Conservation (phyloP, 2,113 vertebrate genomes). For the Menura novaehollandiae region DNA sequence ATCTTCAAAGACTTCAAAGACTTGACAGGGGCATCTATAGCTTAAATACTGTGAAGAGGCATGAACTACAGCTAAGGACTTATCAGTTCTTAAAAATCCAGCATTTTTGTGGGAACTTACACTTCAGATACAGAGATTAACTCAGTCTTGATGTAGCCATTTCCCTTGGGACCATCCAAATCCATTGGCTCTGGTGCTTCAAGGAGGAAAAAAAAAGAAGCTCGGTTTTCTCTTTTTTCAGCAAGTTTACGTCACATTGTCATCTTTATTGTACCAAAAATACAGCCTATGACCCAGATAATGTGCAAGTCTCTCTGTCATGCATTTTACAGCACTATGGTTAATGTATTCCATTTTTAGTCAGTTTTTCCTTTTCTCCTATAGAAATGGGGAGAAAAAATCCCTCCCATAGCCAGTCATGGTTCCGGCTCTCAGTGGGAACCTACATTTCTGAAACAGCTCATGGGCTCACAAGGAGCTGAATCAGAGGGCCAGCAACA, state of each 20-base stretch:
- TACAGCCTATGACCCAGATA: background rate
- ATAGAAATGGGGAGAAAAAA: background rate
- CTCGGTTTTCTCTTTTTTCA: background rate
- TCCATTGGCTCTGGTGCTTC: conserved; percentile 92
- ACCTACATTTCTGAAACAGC: background rate
- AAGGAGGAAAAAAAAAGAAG: background rate
- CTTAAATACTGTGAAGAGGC: background rate
- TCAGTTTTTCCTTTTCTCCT: background rate
- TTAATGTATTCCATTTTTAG: background rate
- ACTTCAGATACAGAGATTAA: conserved; percentile 97
- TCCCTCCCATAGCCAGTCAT: background rate
- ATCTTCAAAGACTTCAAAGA: background rate
- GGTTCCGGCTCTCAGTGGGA: background rate
- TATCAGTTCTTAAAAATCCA: background rate
- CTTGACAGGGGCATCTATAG: background rate
- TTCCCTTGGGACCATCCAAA: conserved; percentile 77
- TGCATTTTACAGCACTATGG: background rate
- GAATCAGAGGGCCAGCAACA: background rate
- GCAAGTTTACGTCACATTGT: background rate
- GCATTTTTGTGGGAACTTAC: conserved; percentile 76
- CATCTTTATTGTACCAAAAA: background rate
- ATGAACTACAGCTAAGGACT: background rate
- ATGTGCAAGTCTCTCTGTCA: background rate
- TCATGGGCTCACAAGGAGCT: background rate
- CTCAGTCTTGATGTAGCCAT: conserved; percentile 92